phyloP scores from a whole-genome alignment of 2,888 invertebrate species.

The Idaea straminata region DNA sequence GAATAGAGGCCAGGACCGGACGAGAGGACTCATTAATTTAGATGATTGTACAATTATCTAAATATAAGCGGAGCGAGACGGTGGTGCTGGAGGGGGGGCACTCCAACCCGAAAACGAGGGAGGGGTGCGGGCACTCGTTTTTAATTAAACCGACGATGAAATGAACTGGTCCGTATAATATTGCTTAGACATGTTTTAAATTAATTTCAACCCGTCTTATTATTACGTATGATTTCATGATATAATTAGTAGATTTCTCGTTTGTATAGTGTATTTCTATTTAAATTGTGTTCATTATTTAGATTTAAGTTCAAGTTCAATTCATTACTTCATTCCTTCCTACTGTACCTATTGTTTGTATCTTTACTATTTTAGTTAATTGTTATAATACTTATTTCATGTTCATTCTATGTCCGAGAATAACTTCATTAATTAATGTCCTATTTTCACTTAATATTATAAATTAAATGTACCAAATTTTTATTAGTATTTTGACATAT shows the following conservation, averaged over 20 bases:
- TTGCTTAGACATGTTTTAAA: slow-evolving; percentile 80
- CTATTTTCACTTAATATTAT: not conserved
- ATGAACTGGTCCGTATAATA: slow-evolving; percentile 80
- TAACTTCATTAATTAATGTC: no score
- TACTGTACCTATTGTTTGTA: no score
- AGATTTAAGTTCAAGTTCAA: no score
- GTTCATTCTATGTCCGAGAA: no score
- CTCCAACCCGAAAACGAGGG: slow-evolving; percentile 75
- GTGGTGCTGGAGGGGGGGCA: slow-evolving; percentile 66
- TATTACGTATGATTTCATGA: slow-evolving; percentile 57
- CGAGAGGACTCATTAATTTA: slow-evolving; percentile 80
- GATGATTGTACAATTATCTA: slow-evolving; percentile 81
- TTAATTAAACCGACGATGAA: slow-evolving; percentile 80
- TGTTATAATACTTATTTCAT: no score
- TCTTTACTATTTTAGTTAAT: no score
- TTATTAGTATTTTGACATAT: slow-evolving; percentile 10
- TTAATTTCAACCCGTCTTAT: slow-evolving; percentile 73
- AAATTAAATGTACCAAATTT: not conserved
- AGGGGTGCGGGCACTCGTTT: slow-evolving; percentile 78
- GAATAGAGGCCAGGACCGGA: slow-evolving; percentile 75
- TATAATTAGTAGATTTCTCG: slow-evolving; percentile 36
- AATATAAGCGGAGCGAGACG: slow-evolving; percentile 79
- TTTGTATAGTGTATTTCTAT: not conserved
- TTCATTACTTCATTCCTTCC: no score
- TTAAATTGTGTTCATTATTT: not conserved